phyloP scores from a whole-genome alignment of 92 coral and sea anemone species.

The Porites rus region DNA sequence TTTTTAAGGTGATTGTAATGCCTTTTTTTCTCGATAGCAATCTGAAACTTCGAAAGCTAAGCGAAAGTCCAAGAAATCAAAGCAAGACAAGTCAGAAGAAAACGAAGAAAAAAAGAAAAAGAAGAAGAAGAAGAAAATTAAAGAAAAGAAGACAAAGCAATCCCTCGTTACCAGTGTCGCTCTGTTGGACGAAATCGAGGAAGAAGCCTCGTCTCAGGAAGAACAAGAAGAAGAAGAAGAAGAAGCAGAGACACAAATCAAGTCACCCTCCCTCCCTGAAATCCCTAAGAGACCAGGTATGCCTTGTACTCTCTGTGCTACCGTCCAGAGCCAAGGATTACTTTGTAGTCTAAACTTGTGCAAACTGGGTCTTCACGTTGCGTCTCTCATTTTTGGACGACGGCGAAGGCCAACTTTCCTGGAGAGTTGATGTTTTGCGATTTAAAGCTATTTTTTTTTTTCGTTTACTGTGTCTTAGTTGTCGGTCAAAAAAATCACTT shows the following conservation, averaged over 20 bases:
- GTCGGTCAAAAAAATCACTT: too few species aligned
- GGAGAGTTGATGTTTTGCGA: too few species aligned
- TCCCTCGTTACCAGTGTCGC: constrained; percentile 21
- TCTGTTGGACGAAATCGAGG: constrained; percentile 49
- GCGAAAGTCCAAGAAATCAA: constrained; percentile 69
- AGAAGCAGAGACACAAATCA: constrained; percentile 43
- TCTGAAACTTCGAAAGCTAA: constrained; percentile 35
- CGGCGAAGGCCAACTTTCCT: too few species aligned
- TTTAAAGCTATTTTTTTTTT: too few species aligned
- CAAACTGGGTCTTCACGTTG: too few species aligned
- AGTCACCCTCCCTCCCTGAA: constrained; percentile 77
- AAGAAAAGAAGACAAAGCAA: constrained; percentile 36
- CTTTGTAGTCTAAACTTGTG: too few species aligned
- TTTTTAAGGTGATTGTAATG: too few species aligned
- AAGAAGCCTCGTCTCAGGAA: constrained; percentile 53
- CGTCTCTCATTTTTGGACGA: too few species aligned
- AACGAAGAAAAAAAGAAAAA: constrained; percentile 63
- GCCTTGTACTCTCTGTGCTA: too few species aligned
- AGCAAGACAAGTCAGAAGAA: constrained; percentile 70
- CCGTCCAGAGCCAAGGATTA: too few species aligned
- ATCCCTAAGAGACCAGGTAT: constrained; percentile 65
- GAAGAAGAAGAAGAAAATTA: constrained; percentile 56
- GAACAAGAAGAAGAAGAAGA: constrained; percentile 56
- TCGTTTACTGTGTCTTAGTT: too few species aligned
- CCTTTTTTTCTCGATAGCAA: constrained; percentile 38